These are phyloP conservation scores for Clunio marinus DNA, from an alignment of 2,888 invertebrate species.

Conservation along the genomic window DNA sequence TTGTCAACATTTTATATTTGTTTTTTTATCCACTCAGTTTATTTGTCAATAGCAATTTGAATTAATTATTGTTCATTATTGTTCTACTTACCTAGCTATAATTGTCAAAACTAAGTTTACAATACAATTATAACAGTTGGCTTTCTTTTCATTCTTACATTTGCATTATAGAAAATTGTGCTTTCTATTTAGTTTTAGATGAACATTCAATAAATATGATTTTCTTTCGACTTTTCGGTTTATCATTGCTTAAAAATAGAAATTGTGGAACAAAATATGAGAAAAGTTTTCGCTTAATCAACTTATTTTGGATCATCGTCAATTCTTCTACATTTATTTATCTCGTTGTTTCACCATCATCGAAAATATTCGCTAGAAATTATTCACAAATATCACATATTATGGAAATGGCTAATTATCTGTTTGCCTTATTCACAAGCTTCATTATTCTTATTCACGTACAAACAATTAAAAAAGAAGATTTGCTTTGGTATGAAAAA, in stretches of 20 bases:
- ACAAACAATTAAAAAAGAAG: background rate
- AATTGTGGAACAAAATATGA: background rate
- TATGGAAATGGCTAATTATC: conserved; percentile 16
- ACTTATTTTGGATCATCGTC: conserved; percentile 11
- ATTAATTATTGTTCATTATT: too few species aligned
- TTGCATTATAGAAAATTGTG: too few species aligned
- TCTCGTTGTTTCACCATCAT: conserved; percentile 1
- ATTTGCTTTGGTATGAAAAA: conserved; percentile 11
- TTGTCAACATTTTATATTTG: too few species aligned
- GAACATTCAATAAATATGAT: conserved; percentile 23
- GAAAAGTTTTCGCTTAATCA: background rate
- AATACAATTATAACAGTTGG: background rate
- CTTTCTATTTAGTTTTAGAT: background rate
- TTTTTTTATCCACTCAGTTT: too few species aligned
- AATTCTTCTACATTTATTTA: background rate
- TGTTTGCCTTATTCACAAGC: background rate
- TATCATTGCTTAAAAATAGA: background rate
- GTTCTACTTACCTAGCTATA: too few species aligned
- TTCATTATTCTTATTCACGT: background rate
- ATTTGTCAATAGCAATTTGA: too few species aligned
- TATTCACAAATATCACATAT: conserved; percentile 15
- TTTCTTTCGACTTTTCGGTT: conserved; percentile 11
- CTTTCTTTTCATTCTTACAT: background rate
- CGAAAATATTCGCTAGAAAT: background rate
- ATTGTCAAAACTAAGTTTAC: too few species aligned